These are phyloP conservation scores for Enteromius unitaeniatus DNA, from an alignment of 2,797 vertebrate genomes.

Conservation along the genomic window DNA sequence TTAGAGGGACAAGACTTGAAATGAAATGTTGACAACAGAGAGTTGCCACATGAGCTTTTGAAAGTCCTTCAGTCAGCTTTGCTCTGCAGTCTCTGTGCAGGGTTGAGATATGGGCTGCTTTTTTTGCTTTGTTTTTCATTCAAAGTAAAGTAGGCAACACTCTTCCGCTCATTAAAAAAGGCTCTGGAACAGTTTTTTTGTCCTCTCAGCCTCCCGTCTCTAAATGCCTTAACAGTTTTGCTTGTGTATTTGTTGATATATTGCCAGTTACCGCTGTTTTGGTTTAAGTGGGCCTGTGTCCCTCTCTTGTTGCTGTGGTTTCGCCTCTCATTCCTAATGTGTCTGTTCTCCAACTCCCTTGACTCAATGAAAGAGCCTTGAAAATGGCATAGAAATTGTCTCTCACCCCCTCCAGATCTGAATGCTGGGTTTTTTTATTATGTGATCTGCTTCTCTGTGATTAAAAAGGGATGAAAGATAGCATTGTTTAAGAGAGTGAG, in stretches of 20 bases:
- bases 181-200: conserved; percentile 15
- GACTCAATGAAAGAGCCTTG: conserved; percentile 34
- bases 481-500: not conserved
- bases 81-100: conserved; percentile 18
- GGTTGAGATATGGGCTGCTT: conserved; percentile 15
- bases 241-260: conserved; percentile 40
- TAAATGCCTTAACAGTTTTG: conserved; percentile 16
- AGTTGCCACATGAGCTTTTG: conserved; percentile 31
- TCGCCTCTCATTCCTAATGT: conserved; percentile 31
- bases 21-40: conserved; percentile 39
- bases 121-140: not conserved
- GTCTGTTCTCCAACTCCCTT: conserved; percentile 17
- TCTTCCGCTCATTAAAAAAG: conserved; percentile 45
- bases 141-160: conserved; percentile 22
- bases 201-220: not conserved
- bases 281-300: conserved; percentile 31
- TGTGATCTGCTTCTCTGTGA: conserved; percentile 24
- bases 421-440: conserved; percentile 11
- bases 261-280: conserved; percentile 39
- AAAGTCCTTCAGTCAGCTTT: conserved; percentile 36
- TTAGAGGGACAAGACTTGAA: conserved; percentile 40
- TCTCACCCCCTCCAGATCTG: conserved; percentile 26
- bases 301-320: conserved; percentile 47
- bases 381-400: conserved; percentile 11
- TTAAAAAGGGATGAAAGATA: conserved; percentile 35